Evolutionary conservation across 2,113 vertebrate genomes (phyloP), one percentile per base, ranked within the genome.

Genomic region (Bos javanicus): DNA sequence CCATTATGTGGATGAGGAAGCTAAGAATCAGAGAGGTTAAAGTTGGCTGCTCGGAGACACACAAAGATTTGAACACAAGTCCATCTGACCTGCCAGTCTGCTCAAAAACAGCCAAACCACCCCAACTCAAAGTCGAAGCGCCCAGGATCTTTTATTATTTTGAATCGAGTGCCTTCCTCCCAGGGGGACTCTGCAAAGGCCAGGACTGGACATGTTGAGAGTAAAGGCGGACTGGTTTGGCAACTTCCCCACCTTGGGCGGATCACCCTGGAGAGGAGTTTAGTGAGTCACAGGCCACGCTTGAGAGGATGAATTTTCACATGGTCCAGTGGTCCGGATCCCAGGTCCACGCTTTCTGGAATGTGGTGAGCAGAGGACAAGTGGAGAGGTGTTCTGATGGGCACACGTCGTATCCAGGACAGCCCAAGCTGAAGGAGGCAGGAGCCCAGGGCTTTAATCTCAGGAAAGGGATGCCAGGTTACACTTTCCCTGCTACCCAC

Each of bases 311-410:
- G 36, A 4, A 59, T 56, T 76, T 90, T 56, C 46, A 76, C 88
- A 95, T 0, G 85, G 97, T 62, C 56, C 91, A 94, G 52, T 57
- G 90, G 43, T 56, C 57, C 95, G 25, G 62, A 43, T 74, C 52
- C 39, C 26, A 64, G n/a, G 39, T 56, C 76, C 30, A 25, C 39
- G 81, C 88, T 96, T 33, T 12, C 50, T 71, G 96, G 94, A 87
- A 56, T n/a, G 92, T 60, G 80, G 11, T 0, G 1, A 33, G 9
- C 85, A 39, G n/a, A 64, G 39, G 59, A 76, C 62, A 87, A 36
- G 33, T 10, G 23, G 71, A 54, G 81, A 85, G 43, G n/a, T 21
- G 33, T 67, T 82, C 76, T 82, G 19, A 33, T 0, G 39, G 64
- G 85, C 11, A 60, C 93, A 56, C 0, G 2, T n/a, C 0, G 15